Evolutionary conservation across 2,113 vertebrate genomes (phyloP), one percentile per base, ranked within the genome.

Genomic region (Acrocephalus kingi): DNA sequence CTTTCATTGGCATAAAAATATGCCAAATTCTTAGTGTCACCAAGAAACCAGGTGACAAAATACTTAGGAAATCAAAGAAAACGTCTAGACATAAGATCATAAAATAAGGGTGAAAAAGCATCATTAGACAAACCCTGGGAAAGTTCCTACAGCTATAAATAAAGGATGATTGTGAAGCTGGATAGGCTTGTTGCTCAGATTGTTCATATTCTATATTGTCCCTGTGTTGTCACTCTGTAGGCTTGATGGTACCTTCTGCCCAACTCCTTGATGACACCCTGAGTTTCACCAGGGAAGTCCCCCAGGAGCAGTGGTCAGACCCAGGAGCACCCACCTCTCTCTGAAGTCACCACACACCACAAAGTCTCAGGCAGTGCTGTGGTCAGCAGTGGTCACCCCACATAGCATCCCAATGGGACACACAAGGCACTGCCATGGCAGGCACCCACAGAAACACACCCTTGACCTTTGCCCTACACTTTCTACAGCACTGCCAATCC

Each of bases 271-370:
- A 31, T 63, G 59, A 33, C 3, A 6, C 15, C 22, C 10, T 15
- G 24, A 9, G 15, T 61, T 87, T 73, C 54, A 52, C 63, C 33
- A 68, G 15, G 21, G 31, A 69, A 23, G 31, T 10, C 30, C 54
- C 9, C 10, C 51, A 54, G 75, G 39, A 79, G 25, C 82, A 27
- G 23, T 2, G 0, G 2, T 35, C 8, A 43, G 37, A 46, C 5
- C 12, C 52, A 90, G 35, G 49, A 82, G 54, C 31, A 72, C 16
- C 16, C 49, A 56, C 13, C 14, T 62, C 54, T 61, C 7, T 39
- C 45, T 0, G 3, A 80, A n/a, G 35, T 61, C 54, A 67, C 18
- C 1, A 0, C 35, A 46, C 10, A 48, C 7, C 21, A 18, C 19
- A 3, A 28, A 35, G 27, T 28, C 30, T 66, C 39, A 79, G 21